Percentiles rank a stretch among this genome's conserved stretches.
phyloP scores from a whole-genome alignment of 2,113 vertebrate genomes.

The Cyprinodon tularosa region DNA sequence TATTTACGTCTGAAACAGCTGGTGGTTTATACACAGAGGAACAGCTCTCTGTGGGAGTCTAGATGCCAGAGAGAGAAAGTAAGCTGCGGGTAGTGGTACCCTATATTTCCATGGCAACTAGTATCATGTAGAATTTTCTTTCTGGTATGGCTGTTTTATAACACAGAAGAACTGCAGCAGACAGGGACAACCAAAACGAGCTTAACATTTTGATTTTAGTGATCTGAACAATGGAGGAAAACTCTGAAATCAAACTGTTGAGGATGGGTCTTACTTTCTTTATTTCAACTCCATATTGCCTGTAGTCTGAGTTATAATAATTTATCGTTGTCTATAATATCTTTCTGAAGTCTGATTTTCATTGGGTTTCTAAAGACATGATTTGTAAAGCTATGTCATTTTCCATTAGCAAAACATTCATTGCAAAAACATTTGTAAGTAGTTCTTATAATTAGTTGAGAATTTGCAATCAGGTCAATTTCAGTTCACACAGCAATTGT shows the following conservation, averaged over 20 bases:
- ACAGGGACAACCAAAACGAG: slow-evolving; percentile 56
- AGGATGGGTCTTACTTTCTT: slow-evolving; percentile 31
- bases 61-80: slow-evolving; percentile 46
- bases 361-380: slow-evolving; percentile 47
- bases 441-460: slow-evolving; percentile 11
- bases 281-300: slow-evolving; percentile 11
- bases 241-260: slow-evolving; percentile 19
- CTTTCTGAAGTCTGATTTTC: slow-evolving; percentile 32
- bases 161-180: slow-evolving; percentile 54
- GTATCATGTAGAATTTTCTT: slow-evolving; percentile 44
- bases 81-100: slow-evolving; percentile 56
- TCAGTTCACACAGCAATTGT: too few species aligned
- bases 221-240: slow-evolving; percentile 48
- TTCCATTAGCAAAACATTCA: slow-evolving; percentile 54
- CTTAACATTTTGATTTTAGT: slow-evolving; percentile 25
- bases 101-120: slow-evolving; percentile 78
- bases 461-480: not conserved
- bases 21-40: slow-evolving; percentile 73
- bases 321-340: slow-evolving; percentile 33
- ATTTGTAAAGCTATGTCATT: slow-evolving; percentile 55
- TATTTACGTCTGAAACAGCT: slow-evolving; percentile 83
- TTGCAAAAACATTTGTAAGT: not conserved
- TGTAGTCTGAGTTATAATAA: slow-evolving; percentile 19
- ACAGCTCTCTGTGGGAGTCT: slow-evolving; percentile 64
- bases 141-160: slow-evolving; percentile 61